Evolutionary conservation across 1,140 invertebrate species (phyloP).

Genomic region (Drosophila pseudoobscura): DNA sequence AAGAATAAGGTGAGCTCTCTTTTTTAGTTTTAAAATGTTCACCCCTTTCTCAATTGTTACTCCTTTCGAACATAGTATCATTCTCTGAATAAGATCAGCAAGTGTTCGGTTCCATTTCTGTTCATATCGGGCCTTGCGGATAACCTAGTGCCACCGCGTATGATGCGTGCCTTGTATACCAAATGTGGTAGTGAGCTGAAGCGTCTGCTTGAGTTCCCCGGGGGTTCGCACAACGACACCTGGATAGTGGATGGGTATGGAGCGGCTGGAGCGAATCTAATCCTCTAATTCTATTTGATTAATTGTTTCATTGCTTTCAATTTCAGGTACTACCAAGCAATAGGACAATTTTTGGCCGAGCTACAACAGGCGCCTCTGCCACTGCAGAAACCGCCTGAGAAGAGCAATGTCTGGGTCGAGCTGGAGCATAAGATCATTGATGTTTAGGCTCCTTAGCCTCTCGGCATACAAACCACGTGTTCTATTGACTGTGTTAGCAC

Average conservation of each 20-base stretch:
- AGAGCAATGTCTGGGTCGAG: slow-evolving; percentile 77
- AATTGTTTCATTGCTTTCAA: slow-evolving; percentile 27
- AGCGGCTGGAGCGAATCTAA: not conserved
- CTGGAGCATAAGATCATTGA: slow-evolving; percentile 75
- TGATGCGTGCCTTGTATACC: slow-evolving; percentile 92
- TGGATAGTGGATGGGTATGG: slow-evolving; percentile 86
- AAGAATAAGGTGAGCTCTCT: slow-evolving; percentile 90
- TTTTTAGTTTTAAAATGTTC: not conserved
- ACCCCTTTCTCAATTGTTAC: not conserved
- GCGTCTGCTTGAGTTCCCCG: slow-evolving; percentile 88
- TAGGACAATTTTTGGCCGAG: slow-evolving; percentile 85
- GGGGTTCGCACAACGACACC: slow-evolving; percentile 94
- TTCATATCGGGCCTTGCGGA: slow-evolving; percentile 93
- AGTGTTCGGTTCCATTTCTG: slow-evolving; percentile 88
- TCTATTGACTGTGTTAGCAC: slow-evolving; percentile 78
- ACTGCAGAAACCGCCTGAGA: slow-evolving; percentile 73
- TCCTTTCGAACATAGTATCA: slow-evolving; percentile 46
- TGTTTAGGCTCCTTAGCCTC: slow-evolving; percentile 47
- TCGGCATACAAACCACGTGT: slow-evolving; percentile 48
- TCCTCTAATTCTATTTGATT: not conserved
- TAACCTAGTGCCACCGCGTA: slow-evolving; percentile 91
- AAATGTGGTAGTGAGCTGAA: slow-evolving; percentile 89
- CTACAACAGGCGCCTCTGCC: slow-evolving; percentile 67
- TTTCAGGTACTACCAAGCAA: slow-evolving; percentile 86
- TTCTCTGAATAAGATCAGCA: slow-evolving; percentile 87